Conservation (phyloP, 2,113 vertebrate genomes). For the Burhinus bistriatus region DNA sequence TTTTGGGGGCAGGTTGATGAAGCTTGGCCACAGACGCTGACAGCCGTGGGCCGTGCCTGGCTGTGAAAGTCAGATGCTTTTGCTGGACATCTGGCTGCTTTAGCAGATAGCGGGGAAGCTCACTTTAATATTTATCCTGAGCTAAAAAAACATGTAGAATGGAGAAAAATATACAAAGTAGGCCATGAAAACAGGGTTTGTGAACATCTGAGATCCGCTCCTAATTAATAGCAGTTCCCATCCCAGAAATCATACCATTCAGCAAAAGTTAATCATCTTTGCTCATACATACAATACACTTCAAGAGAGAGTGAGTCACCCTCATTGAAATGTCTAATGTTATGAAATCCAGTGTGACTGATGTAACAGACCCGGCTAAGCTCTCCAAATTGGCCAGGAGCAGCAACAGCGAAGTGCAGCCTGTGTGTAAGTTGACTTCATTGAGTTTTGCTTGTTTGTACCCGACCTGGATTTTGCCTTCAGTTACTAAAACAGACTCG, state of each 20-base stretch:
- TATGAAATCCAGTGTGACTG: constrained; percentile 65
- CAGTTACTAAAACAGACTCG: background rate
- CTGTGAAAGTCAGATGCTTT: background rate
- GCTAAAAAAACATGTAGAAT: background rate
- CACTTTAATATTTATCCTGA: background rate
- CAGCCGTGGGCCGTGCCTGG: background rate
- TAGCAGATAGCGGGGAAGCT: background rate
- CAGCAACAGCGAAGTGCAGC: background rate
- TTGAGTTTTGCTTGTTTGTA: background rate
- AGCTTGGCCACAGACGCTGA: background rate
- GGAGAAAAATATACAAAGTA: constrained; percentile 45
- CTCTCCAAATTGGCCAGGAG: constrained; percentile 31
- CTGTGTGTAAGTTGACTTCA: background rate
- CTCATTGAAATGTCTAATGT: constrained; percentile 60
- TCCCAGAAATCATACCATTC: constrained; percentile 66
- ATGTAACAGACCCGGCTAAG: constrained; percentile 51
- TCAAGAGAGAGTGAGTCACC: constrained; percentile 65
- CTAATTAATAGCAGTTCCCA: constrained; percentile 62
- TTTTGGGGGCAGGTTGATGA: background rate
- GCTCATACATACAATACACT: constrained; percentile 58
- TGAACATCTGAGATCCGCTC: constrained; percentile 50
- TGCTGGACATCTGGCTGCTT: background rate
- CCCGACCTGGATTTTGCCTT: background rate
- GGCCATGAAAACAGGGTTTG: constrained; percentile 42
- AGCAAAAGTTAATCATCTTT: constrained; percentile 70